Conservation (phyloP, 2,888 invertebrate species). For the Drosophila mimetica region DNA sequence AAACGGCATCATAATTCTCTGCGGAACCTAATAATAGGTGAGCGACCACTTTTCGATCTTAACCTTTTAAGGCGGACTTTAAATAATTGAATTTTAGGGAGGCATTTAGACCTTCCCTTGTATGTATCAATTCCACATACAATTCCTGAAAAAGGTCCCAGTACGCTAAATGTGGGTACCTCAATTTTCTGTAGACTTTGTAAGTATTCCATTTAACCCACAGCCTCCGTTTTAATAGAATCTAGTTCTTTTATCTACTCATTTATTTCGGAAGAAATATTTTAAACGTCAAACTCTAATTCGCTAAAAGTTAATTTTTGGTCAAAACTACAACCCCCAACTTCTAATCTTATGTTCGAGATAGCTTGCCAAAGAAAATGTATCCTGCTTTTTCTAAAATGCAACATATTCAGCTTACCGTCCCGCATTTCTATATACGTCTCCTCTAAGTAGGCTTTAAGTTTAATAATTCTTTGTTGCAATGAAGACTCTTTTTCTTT, state of each 20-base stretch:
- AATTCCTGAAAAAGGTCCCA: too few relatives aligned
- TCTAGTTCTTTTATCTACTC: neutral
- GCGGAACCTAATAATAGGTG: slow-evolving; percentile 1
- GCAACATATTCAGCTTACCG: too few relatives aligned
- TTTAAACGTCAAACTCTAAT: neutral
- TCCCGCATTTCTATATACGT: too few relatives aligned
- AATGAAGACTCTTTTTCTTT: neutral
- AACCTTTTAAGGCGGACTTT: neutral
- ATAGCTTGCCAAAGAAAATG: neutral
- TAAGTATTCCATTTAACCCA: neutral
- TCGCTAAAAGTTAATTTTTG: neutral
- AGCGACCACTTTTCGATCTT: neutral
- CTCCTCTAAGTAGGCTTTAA: too few relatives aligned
- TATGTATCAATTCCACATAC: neutral
- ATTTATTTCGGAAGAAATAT: slow-evolving; percentile 1
- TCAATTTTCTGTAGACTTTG: neutral
- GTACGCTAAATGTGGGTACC: neutral
- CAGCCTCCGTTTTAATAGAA: neutral
- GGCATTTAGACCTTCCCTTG: neutral
- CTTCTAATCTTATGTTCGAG: neutral
- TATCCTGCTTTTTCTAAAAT: too few relatives aligned
- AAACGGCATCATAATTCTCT: neutral
- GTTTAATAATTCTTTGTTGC: too few relatives aligned
- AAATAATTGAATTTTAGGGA: neutral
- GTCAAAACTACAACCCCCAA: slow-evolving; percentile 1